Base-by-base conservation (phyloP, 1,140 invertebrate species). In the Drosophila bocqueti region DNA sequence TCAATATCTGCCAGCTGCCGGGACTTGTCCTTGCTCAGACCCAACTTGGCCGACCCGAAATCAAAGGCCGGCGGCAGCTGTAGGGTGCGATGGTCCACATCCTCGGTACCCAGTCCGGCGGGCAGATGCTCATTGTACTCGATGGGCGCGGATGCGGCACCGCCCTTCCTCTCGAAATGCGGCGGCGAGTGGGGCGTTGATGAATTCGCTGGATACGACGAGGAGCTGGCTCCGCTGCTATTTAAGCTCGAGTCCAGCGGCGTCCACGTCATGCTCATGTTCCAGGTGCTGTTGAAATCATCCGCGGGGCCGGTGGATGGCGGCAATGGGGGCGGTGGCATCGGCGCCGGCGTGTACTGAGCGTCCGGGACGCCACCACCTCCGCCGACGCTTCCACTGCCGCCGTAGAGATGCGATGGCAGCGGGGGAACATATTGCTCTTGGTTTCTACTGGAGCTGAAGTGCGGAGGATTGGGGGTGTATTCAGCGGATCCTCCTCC, bases 141-240 rank as follows among this genome's bases (percentile, higher is more conserved):
- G 45, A 92, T 72, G 3, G 95, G 90, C 3, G 94, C 94, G 8
- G 58, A 43, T 9, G 94, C 94, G 6, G 63, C 49, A 69, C 93
- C 93, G 61, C 93, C 93, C 82, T 94, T 93, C 79, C 95, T 95
- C 73, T 96, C 95, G 72, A 95, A 96, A 42, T 94, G 93, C 1
- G 95, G 95, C 5, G 96, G 96, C 57, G 95, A 96, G 76, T 95
- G 95, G 8, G 95, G 95, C 4, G 95, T 95, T 11, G 81, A 46
- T 54, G 87, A 75, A 54, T 73, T 64, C 10, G 76, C 47, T 29
- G 47, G 61, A 55, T 91, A 89, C 16, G 86, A 78, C 10, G 91
- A 81, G 9, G 87, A 83, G 16, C 81, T 89, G 10, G 80, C 72
- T 5, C 71, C 80, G 38, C 84, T 89, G 49, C 85, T 89, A 13